Base-by-base conservation (phyloP, 2,888 invertebrate species). In the Orchestes rusci region DNA sequence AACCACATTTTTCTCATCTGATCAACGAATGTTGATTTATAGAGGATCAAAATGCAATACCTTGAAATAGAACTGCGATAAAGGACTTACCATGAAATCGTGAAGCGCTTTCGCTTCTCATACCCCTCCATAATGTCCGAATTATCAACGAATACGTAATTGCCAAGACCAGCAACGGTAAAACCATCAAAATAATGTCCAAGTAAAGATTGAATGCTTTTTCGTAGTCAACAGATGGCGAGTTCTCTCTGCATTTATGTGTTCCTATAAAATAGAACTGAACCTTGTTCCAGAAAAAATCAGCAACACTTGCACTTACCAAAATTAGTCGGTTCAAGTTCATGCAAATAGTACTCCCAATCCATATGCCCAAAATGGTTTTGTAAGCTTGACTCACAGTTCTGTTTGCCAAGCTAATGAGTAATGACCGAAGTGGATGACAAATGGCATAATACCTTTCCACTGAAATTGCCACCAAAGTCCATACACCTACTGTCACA, bases 401-500 rank as follows among this genome's bases (percentile, higher is more conserved):
- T 67, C 85, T 85, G 85, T 85, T 86, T 48, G 79, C 69, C 18
- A 85, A 67, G n/a, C n/a, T n/a, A n/a, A n/a, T n/a, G n/a, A n/a
- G n/a, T n/a, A n/a, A n/a, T 1, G 84, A 84, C 43, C 80, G 72
- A 32, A 86, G 64, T 0, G 86, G 85, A 62, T 81, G 79, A 60
- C 84, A 85, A 56, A 86, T 85, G 52, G 85, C 86, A 64, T 82
- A 84, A 65, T 84, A 86, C 10, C 85, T 72, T 63, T 86, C 85
- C 56, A 85, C 75, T 4, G 84, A 84, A 53, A 86, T 84, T 36
- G 82, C 81, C 19, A 85, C 85, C 53, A 86, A 62, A 0, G 86
- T 86, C 77, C 84, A 85, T 3, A 82, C 84, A 15, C 80, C 80
- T 8, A 84, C 85, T 2, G 80, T 77, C 31, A 86, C 84, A 0